Evolutionary conservation across 2,888 invertebrate species (phyloP).

Genomic region (Scrobipalpa atriplicella): DNA sequence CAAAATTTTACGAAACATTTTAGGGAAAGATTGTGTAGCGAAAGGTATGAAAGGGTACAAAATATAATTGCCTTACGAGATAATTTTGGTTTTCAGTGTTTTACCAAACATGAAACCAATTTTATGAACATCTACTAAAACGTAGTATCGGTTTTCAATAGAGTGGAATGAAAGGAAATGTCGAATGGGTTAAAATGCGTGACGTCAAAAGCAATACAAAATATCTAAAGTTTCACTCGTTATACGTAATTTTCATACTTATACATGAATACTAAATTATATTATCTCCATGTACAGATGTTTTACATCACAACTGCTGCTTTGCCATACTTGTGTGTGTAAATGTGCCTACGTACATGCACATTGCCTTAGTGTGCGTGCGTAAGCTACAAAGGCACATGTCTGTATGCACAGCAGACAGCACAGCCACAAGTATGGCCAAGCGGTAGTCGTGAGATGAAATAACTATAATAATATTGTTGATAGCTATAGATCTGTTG

Average conservation of each 20-base stretch:
- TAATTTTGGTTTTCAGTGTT: not conserved
- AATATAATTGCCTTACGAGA: not conserved
- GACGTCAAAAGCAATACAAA: constrained; percentile 8
- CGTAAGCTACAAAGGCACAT: too few species aligned
- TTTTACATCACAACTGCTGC: too few species aligned
- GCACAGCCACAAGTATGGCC: too few species aligned
- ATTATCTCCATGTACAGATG: not conserved
- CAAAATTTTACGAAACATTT: not conserved
- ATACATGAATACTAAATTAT: constrained; percentile 4
- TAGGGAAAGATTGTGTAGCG: not conserved
- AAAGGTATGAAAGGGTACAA: constrained; percentile 12
- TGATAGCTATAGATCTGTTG: not conserved
- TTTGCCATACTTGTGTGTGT: too few species aligned
- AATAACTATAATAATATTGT: too few species aligned
- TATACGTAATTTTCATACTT: constrained; percentile 19
- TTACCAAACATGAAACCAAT: not conserved
- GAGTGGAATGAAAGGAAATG: not conserved
- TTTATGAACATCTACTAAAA: not conserved
- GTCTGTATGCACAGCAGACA: too few species aligned
- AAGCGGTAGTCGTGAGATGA: too few species aligned
- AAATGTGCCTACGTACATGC: too few species aligned
- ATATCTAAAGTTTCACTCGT: constrained; percentile 1
- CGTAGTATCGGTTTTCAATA: not conserved
- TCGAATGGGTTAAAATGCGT: constrained; percentile 14
- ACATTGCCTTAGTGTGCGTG: too few species aligned